A percentile compares a stretch with the other conserved stretches of the same genome.
Evolutionary conservation across 2,888 invertebrate species (phyloP).

Genomic region (Phragmatobia fuliginosa): DNA sequence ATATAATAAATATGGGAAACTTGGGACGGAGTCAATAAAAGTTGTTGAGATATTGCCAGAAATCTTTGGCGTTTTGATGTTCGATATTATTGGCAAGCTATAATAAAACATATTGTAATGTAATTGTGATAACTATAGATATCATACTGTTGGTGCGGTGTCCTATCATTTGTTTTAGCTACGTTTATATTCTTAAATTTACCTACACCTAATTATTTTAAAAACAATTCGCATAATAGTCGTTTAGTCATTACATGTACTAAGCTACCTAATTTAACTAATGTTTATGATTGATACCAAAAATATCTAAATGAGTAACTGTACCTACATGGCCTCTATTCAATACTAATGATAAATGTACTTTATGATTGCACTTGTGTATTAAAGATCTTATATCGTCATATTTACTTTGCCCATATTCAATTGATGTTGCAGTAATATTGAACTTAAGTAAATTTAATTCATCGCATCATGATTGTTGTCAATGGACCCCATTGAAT

Average conservation of each 20-base stretch:
- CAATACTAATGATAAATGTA: constrained; percentile 67
- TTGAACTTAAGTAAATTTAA: constrained; percentile 61
- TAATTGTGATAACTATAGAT: constrained; percentile 76
- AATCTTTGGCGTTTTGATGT: constrained; percentile 76
- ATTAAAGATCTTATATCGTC: constrained; percentile 66
- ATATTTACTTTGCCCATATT: constrained; percentile 63
- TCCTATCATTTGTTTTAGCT: constrained; percentile 53
- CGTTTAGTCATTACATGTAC: constrained; percentile 51
- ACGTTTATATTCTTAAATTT: constrained; percentile 48
- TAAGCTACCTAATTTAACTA: constrained; percentile 51
- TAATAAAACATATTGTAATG: constrained; percentile 57
- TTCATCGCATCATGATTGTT: constrained; percentile 64
- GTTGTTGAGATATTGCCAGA: constrained; percentile 82
- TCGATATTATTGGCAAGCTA: constrained; percentile 77
- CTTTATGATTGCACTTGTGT: constrained; percentile 68
- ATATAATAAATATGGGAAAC: constrained; percentile 61
- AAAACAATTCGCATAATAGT: constrained; percentile 57
- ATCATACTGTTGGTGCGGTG: constrained; percentile 74
- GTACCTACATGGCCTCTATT: constrained; percentile 73
- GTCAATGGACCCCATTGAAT: constrained; percentile 75
- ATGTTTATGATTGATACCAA: constrained; percentile 69
- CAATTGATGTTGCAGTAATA: constrained; percentile 74
- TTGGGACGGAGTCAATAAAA: constrained; percentile 62
- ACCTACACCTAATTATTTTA: constrained; percentile 44
- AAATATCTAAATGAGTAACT: constrained; percentile 64